Percentiles rank a stretch among this genome's conserved stretches.
These are phyloP conservation scores for Holotrichia oblita DNA, from an alignment of 1,140 invertebrate species.

Conservation along the genomic window DNA sequence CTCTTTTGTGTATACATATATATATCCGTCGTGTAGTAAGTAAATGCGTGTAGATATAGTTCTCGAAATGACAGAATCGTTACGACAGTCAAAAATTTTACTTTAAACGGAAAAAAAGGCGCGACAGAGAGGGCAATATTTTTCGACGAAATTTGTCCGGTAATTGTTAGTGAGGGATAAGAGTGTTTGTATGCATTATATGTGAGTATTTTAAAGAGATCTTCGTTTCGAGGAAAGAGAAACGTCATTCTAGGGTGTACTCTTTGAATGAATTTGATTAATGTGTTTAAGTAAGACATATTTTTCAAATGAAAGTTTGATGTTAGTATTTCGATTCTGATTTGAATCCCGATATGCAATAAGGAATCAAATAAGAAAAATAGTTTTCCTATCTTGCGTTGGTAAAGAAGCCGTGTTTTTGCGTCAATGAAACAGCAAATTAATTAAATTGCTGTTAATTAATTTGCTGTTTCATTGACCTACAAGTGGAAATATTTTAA, in stretches of 20 bases:
- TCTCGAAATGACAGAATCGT: background rate
- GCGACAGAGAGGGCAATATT: background rate
- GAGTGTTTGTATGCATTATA: background rate
- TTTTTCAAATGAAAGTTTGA: background rate
- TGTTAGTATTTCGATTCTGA: background rate
- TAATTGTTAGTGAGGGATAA: background rate
- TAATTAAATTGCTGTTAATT: no score
- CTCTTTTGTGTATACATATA: background rate
- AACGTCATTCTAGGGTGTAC: background rate
- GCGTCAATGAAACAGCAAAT: no score
- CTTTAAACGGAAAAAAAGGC: background rate
- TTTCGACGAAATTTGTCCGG: background rate
- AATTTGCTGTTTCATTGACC: no score
- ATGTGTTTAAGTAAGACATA: background rate
- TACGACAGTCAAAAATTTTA: background rate
- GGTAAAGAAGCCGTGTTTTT: no score
- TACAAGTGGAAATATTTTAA: no score
- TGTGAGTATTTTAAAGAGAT: background rate
- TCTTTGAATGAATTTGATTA: background rate
- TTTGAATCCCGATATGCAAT: no score
- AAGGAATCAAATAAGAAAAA: no score
- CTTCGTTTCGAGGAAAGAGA: background rate
- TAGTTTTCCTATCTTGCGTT: no score
- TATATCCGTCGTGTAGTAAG: background rate
- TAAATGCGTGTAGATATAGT: background rate